Base-by-base conservation (phyloP, 2,888 invertebrate species). In the Encarsia formosa region DNA sequence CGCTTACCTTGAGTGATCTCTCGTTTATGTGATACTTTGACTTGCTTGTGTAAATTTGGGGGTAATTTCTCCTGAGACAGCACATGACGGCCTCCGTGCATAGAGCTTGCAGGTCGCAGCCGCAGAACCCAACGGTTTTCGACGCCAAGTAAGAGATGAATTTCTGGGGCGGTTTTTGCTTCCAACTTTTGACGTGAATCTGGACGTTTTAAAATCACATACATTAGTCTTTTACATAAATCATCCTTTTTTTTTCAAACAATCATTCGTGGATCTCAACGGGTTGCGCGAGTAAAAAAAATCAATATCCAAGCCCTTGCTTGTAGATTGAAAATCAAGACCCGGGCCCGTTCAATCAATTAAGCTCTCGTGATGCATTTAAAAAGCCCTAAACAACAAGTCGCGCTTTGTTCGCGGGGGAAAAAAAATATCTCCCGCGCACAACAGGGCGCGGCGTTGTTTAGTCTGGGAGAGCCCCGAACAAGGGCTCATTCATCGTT, bases 71-170 rank as follows among this genome's bases (percentile, higher is more conserved):
- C n/a, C 82, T 69, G 20, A 84, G 71, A 9, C 81, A 80, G 24
- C 79, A 75, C 65, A 84, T 73, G 1, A 81, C 79, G 3, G 83
- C 79, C 64, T 84, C 83, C 1, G 82, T 79, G 63, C 83, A 83
- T 18, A 84, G 69, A 3, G 81, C 78, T 65, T 82, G 82, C 45
- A 84, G 63, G 68, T 84, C 84, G 29, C 84, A 83, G 20, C 84
- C 84, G 67, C 82, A 82, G 66, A 80, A 85, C 26, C 70, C 66
- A 18, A 68, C 57, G 1, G 84, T 83, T 59, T 79, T 77, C 54
- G 81, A 80, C 4, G 85, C 82, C 49, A 87, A 68, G 61, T 79
- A 76, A 5, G 74, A 65, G 5, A 86, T 59, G 59, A 84, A 78
- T 35, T 75, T 74, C 15, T 74, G 68, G 19, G 76, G 69, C 3